Conservation (phyloP, 2,888 invertebrate species). For the Hemicrepidius hirtus region DNA sequence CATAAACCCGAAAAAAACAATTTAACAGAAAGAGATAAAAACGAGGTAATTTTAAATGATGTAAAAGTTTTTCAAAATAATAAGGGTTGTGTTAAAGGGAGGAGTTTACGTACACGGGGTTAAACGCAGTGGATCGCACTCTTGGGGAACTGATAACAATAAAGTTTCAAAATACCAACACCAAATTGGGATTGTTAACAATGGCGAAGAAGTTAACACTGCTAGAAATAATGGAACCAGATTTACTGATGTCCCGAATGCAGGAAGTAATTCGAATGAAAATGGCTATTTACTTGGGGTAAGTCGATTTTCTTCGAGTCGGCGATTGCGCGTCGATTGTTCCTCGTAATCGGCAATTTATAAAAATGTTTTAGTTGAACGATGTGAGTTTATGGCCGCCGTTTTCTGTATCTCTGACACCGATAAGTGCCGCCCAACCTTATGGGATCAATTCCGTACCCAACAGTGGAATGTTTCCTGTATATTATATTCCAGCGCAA, state of each 20-base stretch:
- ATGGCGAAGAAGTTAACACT: constrained; percentile 50
- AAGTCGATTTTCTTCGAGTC: constrained; percentile 52
- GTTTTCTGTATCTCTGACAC: constrained; percentile 74
- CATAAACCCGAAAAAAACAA: constrained; percentile 61
- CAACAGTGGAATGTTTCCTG: constrained; percentile 72
- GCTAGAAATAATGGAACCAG: constrained; percentile 41
- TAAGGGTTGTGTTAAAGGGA: not conserved
- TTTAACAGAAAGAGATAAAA: constrained; percentile 58
- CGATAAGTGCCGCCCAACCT: constrained; percentile 66
- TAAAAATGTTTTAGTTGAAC: constrained; percentile 62
- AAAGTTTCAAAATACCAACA: constrained; percentile 76
- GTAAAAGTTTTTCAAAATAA: not conserved
- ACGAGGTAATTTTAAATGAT: constrained; percentile 49
- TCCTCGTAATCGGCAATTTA: too few species aligned
- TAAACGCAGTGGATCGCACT: constrained; percentile 78
- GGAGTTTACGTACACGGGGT: constrained; percentile 72
- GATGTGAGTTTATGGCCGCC: constrained; percentile 78
- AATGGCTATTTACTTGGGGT: constrained; percentile 61
- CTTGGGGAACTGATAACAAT: constrained; percentile 77
- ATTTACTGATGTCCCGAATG: constrained; percentile 49
- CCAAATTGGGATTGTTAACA: constrained; percentile 57
- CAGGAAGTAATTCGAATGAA: constrained; percentile 39
- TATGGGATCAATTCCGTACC: constrained; percentile 61
- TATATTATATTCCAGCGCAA: constrained; percentile 76
- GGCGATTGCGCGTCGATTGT: too few species aligned